Evolutionary conservation across 2,797 vertebrate genomes (phyloP), one percentile per base, ranked within the genome.

Genomic region (Poecile montanus): DNA sequence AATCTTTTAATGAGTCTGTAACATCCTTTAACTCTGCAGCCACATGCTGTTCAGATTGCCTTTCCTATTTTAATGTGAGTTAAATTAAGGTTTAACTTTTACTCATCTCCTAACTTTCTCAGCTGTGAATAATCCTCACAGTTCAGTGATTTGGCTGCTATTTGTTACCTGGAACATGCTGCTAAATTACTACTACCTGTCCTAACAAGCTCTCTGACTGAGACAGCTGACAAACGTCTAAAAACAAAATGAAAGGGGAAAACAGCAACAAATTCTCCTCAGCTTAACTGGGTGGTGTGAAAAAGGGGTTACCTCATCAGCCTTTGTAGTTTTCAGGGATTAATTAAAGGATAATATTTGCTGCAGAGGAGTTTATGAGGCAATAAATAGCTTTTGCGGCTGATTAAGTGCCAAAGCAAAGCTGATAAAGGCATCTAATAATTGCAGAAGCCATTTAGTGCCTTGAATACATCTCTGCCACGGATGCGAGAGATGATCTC

Each of bases 321-420:
- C 53, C 74, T 57, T 86, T 91, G 81, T 93, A 77, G 85, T 84
- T 89, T 89, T 91, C 83, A 89, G 16, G 42, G 85, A 95, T 96
- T 97, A 96, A 96, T 96, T 97, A 95, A 92, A 82, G 63, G 79
- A 91, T 93, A 81, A 90, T 77, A 74, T 85, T 96, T 92, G 51
- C 91, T 72, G 76, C 77, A 89, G 81, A 88, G 56, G 38, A 92
- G 65, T 94, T 93, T 93, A 91, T 86, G 89, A 94, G 78, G 88
- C 85, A 95, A 92, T 91, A 96, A 95, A 91, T 85, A 95, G 91
- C 78, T 94, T 86, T 93, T 89, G 82, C 34, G 26, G 88, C 81
- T 94, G 91, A 95, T 91, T 95, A 95, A 95, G 93, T 88, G 66
- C 78, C 82, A 91, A 89, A 80, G 72, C 47, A 80, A 95, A 93